Base-by-base conservation (phyloP, 2,797 vertebrate species). In the Mallotus villosus region DNA sequence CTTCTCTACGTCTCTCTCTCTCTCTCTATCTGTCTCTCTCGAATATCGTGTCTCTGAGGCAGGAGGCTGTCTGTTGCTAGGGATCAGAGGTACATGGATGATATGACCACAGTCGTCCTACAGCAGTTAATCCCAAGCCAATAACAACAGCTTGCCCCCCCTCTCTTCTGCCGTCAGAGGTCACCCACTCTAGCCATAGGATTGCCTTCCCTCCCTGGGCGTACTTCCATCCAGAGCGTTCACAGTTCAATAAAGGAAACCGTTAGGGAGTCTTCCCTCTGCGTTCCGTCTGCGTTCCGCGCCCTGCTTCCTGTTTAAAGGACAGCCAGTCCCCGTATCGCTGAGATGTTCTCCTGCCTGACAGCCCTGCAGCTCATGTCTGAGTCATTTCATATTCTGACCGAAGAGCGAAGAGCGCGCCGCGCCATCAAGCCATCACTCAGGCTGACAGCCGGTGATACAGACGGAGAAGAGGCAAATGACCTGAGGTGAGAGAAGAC, bases 361-460 rank as follows among this genome's bases (percentile, higher is more conserved):
- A n/a, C n/a, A 37, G 65, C 25, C 9, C 41, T n/a, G 41, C 46
- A 53, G 32, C 5, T 32, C 53, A 72, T 60, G 59, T 57, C 62
- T 58, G 49, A 63, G 34, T 34, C 64, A 61, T 61, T 67, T 73
- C 34, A 60, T 60, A 24, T 68, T 51, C 12, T 22, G 37, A 25
- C 37, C n/a, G n/a, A n/a, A n/a, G n/a, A n/a, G 59, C 16, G 24
- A 68, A 68, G 59, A 21, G 5, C 19, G n/a, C n/a, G n/a, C n/a
- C n/a, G n/a, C n/a, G n/a, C n/a, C n/a, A n/a, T n/a, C n/a, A n/a
- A n/a, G n/a, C 55, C 64, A 67, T 51, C 34, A 62, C n/a, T 19
- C 65, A 22, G 58, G 51, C n/a, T 63, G 65, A 68, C 72, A 63
- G 64, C 37, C 22, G 60, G 4, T 27, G 64, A 67, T 61, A 22